Evolutionary conservation across 2,888 invertebrate genomes (phyloP), one percentile per base, ranked within the genome.

Genomic region (Psylliodes chrysocephalus): DNA sequence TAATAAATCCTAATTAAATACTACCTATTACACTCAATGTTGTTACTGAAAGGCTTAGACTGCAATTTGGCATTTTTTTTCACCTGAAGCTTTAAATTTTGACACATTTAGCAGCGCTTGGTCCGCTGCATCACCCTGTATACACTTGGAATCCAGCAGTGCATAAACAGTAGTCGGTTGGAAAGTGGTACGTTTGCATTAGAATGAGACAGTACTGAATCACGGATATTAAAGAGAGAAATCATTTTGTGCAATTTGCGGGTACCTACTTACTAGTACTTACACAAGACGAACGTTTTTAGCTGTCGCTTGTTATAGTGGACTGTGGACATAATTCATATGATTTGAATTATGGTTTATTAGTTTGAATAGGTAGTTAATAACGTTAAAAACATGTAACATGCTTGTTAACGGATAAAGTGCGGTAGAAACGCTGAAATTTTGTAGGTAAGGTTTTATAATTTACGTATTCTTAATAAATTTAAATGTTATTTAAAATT

Each of bases 131-230:
- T n/a, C 10, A 30, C 30, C 10, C 30, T 30, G 30, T 30, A 44
- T 44, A 44, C 17, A 17, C 8, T 19, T 15, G 44, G 2, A 17
- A 12, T 22, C 12, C 12, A 46, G 10, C 25, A 22, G 22, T n/a
- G 46, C 46, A 46, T 22, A 46, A n/a, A 46, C 46, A 25, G 22
- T n/a, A 46, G 19, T 22, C 22, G 12, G 46, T 46, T 25, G 46
- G 46, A 25, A 25, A 17, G 46, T 25, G 22, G 25, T 22, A 46
- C 22, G 46, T 2, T n/a, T 46, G 22, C 19, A 25, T 22, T 46
- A 46, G 46, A 46, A 8, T 22, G 46, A 22, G 44, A 19, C 44
- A n/a, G 44, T 19, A 12, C 18, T 19, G 15, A 19, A 19, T 17
- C 15, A 44, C 40, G 40, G 12, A 12, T 46, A 17, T 17, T 12